These are phyloP conservation scores for Nyctereutes procyonoides DNA, from an alignment of 2,113 vertebrate species.

Conservation along the genomic window DNA sequence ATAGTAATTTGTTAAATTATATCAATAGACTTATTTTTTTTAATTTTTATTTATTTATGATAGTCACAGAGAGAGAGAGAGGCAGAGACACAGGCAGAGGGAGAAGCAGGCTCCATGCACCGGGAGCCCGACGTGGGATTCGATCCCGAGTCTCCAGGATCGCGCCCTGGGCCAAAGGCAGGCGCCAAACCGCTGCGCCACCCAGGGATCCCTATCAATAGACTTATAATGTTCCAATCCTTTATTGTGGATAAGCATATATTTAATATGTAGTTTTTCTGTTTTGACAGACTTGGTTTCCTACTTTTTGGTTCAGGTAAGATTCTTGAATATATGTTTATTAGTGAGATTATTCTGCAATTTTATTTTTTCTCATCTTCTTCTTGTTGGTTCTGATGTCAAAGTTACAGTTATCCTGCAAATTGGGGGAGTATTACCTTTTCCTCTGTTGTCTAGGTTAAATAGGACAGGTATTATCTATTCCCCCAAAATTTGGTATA, in stretches of 20 bases:
- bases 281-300: background rate
- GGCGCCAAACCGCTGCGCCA: no score
- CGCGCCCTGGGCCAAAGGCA: no score
- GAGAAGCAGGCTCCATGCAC: no score
- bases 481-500: background rate
- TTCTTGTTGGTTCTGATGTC: background rate
- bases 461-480: background rate
- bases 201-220: no score
- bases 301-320: background rate
- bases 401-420: background rate
- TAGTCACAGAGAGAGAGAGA: no score
- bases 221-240: background rate
- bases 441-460: background rate
- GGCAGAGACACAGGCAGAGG: no score
- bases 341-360: background rate
- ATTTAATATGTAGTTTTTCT: background rate
- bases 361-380: slow-evolving; percentile 30
- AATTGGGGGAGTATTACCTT: background rate
- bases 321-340: background rate
- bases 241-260: background rate
- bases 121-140: no score
- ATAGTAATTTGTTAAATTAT: background rate
- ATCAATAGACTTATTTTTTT: background rate
- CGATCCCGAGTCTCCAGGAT: no score
- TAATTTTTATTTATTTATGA: no score